Conservation (phyloP, 2,888 invertebrate species). For the Entomobrya proxima region DNA sequence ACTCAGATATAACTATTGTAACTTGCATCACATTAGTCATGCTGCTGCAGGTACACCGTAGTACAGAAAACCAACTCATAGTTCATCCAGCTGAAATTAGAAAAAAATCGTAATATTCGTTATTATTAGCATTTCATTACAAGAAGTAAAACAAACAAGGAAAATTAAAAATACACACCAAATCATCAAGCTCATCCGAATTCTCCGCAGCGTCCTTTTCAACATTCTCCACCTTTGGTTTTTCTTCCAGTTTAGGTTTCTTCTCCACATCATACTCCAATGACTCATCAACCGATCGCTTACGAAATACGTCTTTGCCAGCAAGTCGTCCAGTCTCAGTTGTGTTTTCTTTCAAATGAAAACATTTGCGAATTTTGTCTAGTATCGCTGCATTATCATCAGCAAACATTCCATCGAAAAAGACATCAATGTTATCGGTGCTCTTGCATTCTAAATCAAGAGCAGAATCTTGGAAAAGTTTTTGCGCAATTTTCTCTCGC, state of each 20-base stretch:
- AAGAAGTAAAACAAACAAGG: too few species aligned
- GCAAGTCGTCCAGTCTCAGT: conserved; percentile 67
- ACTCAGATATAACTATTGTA: background rate
- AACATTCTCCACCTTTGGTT: background rate
- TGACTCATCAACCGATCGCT: conserved; percentile 50
- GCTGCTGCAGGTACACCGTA: background rate
- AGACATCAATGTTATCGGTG: conserved; percentile 61
- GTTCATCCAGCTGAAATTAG: conserved; percentile 69
- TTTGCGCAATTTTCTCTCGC: conserved; percentile 53
- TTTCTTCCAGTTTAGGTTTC: conserved; percentile 63
- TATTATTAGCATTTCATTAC: background rate
- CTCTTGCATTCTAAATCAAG: background rate
- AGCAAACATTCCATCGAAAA: conserved; percentile 56
- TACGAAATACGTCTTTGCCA: conserved; percentile 71
- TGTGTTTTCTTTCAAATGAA: conserved; percentile 65
- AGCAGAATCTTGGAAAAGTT: conserved; percentile 46
- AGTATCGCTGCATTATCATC: conserved; percentile 9
- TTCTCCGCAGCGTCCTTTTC: conserved; percentile 38
- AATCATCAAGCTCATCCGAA: conserved; percentile 58
- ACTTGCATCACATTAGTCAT: background rate
- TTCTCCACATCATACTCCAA: conserved; percentile 46
- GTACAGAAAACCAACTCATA: conserved; percentile 32
- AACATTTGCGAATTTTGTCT: conserved; percentile 41
- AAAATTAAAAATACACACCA: conserved; percentile 62
- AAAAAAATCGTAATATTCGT: background rate